Conservation (phyloP, 2,888 invertebrate species). For the Drosophila mimetica region DNA sequence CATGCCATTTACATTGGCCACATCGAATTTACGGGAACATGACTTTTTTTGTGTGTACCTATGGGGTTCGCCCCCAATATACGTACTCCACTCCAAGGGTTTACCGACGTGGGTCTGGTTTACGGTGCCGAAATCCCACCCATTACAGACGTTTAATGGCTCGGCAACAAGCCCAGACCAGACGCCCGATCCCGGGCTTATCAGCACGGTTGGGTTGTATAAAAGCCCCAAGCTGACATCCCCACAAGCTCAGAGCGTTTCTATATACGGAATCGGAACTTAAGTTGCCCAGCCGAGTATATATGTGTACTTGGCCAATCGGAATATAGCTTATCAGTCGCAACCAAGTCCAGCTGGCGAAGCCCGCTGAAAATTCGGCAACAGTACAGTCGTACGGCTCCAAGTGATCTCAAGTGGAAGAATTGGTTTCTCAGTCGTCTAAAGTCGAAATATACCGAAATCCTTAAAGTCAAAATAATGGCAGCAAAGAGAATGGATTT, state of each 20-base stretch:
- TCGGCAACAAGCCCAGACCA: slow-evolving; percentile 33
- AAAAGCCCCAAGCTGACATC: slow-evolving; percentile 24
- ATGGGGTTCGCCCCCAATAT: background rate
- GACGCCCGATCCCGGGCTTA: slow-evolving; percentile 25
- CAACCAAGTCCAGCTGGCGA: slow-evolving; percentile 40
- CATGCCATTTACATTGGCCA: no score
- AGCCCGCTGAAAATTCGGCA: background rate
- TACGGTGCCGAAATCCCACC: slow-evolving; percentile 9
- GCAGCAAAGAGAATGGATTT: slow-evolving; percentile 85
- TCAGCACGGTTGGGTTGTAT: slow-evolving; percentile 25
- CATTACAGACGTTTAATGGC: slow-evolving; percentile 27
- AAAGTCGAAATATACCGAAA: background rate
- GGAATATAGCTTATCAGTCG: slow-evolving; percentile 48
- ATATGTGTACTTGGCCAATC: slow-evolving; percentile 17
- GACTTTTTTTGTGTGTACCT: no score
- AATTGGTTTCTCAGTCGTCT: background rate
- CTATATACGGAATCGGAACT: slow-evolving; percentile 14
- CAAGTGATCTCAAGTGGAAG: slow-evolving; percentile 48
- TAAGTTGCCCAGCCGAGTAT: slow-evolving; percentile 10
- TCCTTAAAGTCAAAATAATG: slow-evolving; percentile 52
- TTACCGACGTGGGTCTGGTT: background rate
- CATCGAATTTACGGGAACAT: no score
- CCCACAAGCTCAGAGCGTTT: slow-evolving; percentile 22
- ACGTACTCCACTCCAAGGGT: background rate
- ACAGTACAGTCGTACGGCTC: slow-evolving; percentile 74